These are phyloP conservation scores for Myripristis jacobus DNA, from an alignment of 2,797 vertebrate genomes.

Conservation along the genomic window DNA sequence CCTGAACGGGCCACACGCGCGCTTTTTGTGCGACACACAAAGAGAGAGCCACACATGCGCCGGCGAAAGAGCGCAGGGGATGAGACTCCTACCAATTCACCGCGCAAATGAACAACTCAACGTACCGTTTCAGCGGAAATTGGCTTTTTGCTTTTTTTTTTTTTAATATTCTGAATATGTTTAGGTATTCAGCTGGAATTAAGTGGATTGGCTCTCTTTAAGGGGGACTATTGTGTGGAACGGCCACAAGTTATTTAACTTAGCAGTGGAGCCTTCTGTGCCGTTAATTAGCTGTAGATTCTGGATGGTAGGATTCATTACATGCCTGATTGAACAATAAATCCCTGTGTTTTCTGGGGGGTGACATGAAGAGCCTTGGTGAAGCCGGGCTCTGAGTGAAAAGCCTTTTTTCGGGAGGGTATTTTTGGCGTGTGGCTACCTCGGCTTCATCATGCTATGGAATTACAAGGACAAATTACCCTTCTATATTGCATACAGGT, in stretches of 20 bases:
- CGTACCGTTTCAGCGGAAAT: conserved; percentile 7
- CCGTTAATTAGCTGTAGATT: conserved; percentile 62
- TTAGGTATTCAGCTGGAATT: conserved; percentile 24
- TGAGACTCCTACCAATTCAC: background rate
- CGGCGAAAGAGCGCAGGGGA: background rate
- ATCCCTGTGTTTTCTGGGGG: conserved; percentile 47
- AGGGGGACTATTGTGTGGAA: conserved; percentile 5
- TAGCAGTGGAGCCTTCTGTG: conserved; percentile 48
- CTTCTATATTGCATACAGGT: background rate
- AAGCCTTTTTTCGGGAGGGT: background rate
- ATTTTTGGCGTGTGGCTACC: too few species aligned
- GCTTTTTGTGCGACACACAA: background rate
- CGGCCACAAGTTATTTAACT: conserved; percentile 40
- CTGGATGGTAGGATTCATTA: conserved; percentile 59
- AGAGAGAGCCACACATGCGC: background rate
- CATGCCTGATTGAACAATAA: conserved; percentile 62
- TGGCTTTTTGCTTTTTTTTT: background rate
- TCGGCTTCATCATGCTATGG: background rate
- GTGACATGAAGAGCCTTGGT: conserved; percentile 28
- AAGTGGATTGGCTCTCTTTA: conserved; percentile 30
- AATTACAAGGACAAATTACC: background rate
- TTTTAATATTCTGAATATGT: conserved; percentile 11
- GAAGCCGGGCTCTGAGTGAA: background rate
- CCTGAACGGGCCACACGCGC: background rate
- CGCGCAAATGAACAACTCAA: conserved; percentile 1